A percentile compares a stretch with the other conserved stretches of the same genome.
Evolutionary conservation across 1,140 invertebrate species (phyloP).

Genomic region (Panagrolaimus sp.): DNA sequence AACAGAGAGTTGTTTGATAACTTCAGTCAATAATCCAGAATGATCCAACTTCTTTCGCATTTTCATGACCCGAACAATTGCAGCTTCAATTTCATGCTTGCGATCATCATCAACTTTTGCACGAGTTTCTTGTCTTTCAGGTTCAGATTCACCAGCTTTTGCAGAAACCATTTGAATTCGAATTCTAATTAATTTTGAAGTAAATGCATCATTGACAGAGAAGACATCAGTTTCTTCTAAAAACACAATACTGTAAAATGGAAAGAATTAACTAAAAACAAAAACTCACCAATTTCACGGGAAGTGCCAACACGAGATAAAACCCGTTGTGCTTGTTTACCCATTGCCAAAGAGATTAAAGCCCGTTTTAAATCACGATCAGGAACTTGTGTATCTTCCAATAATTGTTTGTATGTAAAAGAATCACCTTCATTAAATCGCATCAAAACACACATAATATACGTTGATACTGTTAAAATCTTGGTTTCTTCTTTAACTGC

Average conservation of each 20-base stretch:
- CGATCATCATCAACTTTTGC: slow-evolving; percentile 92
- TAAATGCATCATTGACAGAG: slow-evolving; percentile 92
- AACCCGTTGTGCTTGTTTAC: neutral
- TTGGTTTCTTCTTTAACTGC: neutral
- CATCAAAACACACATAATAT: neutral
- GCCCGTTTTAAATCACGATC: neutral
- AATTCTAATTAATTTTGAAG: slow-evolving; percentile 86
- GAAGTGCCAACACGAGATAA: neutral
- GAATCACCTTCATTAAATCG: neutral
- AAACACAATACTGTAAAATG: slow-evolving; percentile 38
- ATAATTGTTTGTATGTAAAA: neutral
- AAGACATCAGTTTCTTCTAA: slow-evolving; percentile 81
- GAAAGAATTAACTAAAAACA: neutral
- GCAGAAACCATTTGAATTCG: slow-evolving; percentile 75
- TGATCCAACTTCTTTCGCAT: slow-evolving; percentile 80
- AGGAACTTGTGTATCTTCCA: neutral
- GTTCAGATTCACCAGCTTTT: slow-evolving; percentile 82
- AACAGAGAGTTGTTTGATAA: slow-evolving; percentile 86
- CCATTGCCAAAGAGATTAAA: neutral
- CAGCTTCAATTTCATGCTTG: slow-evolving; percentile 98
- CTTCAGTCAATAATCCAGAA: slow-evolving; percentile 87
- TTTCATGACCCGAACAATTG: slow-evolving; percentile 99
- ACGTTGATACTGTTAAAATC: neutral
- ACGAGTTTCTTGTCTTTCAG: slow-evolving; percentile 90
- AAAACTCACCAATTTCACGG: neutral